These are phyloP conservation scores for Oreortyx pictus DNA, from an alignment of 2,797 vertebrate genomes.

Conservation along the genomic window DNA sequence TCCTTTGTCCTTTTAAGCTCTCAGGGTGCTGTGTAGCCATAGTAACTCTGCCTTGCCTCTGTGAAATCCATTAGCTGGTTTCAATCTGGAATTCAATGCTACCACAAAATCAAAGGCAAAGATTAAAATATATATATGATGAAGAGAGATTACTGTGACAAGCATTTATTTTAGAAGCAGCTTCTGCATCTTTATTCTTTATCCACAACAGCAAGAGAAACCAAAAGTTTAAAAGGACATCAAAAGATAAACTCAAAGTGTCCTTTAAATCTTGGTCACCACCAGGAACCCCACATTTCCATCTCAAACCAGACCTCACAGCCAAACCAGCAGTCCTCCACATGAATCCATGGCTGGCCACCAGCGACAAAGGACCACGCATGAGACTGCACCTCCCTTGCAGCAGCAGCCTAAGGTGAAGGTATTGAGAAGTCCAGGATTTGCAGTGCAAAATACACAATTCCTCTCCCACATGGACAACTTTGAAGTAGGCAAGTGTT, in stretches of 20 bases:
- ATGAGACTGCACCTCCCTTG: neutral
- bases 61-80: conserved; percentile 72
- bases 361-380: neutral
- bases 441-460: neutral
- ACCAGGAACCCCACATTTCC: neutral
- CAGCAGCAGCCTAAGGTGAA: neutral
- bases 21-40: conserved; percentile 75
- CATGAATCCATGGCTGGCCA: neutral
- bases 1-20: conserved; percentile 77
- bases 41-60: conserved; percentile 75
- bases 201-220: conserved; percentile 12
- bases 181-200: conserved; percentile 14
- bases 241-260: conserved; percentile 3
- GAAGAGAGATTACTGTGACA: conserved; percentile 20
- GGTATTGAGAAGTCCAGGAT: neutral
- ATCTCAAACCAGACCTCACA: neutral
- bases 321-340: neutral
- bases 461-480: neutral
- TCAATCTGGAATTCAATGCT: conserved; percentile 48
- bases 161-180: conserved; percentile 3
- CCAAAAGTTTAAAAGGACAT: conserved; percentile 19
- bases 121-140: conserved; percentile 20
- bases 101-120: conserved; percentile 70
- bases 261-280: conserved; percentile 12
- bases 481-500: neutral